Conservation (phyloP, 2,888 invertebrate species). For the Poecilus cupreus region DNA sequence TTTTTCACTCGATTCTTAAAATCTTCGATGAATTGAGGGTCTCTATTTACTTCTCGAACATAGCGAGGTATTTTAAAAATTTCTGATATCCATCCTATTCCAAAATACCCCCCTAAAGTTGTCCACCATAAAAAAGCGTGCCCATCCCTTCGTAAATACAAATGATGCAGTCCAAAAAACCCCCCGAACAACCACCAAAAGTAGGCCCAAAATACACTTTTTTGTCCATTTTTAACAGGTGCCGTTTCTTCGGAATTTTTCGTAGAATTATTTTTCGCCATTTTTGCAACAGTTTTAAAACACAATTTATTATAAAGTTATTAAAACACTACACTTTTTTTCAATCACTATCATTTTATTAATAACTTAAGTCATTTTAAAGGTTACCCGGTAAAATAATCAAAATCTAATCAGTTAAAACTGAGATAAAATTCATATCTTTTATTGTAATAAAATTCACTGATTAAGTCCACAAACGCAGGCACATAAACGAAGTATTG, state of each 20-base stretch:
- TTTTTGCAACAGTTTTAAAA: constrained; percentile 1
- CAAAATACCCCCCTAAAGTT: constrained; percentile 89
- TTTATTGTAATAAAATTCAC: neutral
- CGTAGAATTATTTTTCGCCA: constrained; percentile 36
- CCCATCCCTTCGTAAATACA: constrained; percentile 90
- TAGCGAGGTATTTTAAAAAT: constrained; percentile 89
- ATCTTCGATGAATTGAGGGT: constrained; percentile 79
- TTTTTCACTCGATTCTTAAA: constrained; percentile 78
- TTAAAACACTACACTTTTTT: neutral
- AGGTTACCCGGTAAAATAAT: neutral
- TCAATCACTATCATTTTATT: constrained; percentile 8
- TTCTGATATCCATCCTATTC: constrained; percentile 91
- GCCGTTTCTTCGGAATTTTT: neutral
- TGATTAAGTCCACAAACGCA: no score
- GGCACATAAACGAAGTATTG: no score
- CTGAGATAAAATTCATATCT: no score
- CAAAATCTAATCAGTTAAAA: no score
- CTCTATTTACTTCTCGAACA: constrained; percentile 87
- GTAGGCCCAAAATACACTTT: constrained; percentile 83
- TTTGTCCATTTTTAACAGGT: constrained; percentile 67
- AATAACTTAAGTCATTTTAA: neutral
- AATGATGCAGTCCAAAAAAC: constrained; percentile 90
- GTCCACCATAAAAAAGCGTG: constrained; percentile 95
- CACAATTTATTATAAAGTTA: neutral
- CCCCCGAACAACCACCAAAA: constrained; percentile 92